Base-by-base conservation (phyloP, 2,113 vertebrate species). In the Choloepus hoffmanni region DNA sequence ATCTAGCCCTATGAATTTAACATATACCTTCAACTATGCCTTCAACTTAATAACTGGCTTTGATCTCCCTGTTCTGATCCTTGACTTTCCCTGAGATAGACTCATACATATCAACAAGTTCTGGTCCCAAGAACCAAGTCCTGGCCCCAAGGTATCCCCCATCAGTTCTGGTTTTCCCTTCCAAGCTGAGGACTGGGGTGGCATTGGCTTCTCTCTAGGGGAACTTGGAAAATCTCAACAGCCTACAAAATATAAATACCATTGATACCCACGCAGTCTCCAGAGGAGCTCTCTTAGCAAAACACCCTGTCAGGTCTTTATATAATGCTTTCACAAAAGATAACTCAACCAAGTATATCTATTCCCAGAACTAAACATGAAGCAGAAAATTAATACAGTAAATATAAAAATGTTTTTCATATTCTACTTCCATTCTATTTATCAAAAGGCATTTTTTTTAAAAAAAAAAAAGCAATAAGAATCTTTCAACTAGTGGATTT, bases 271-370 rank as follows among this genome's bases (percentile, higher is more conserved):
- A 63, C 43, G n/a, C 2, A 76, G 36, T 21, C 48, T 90, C 23
- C 26, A 21, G 94, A 85, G 43, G 92, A 97, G 33, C 24, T n/a
- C 11, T 89, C 43, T 85, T 53, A 94, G 26, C 63, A 85, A 90
- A 95, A 91, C 14, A 67, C 33, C 7, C 0, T 19, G 73, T 92
- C 7, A 72, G 15, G 43, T 78, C 62, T 83, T 95, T 43, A 15
- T 72, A 63, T 79, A 24, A 83, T 60, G 55, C 10, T 92, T 92
- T 86, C 63, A 78, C 36, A 70, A 87, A 93, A 85, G 45, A 87
- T 12, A 30, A 12, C 9, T 70, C 21, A 55, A 5, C 43, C 79
- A 87, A 82, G 73, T 77, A 87, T 36, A 70, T 65, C 28, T 63
- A 76, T 26, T 16, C 7, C 21, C 9, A 36, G 26, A 19, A 77